Evolutionary conservation across 2,113 vertebrate species (phyloP).

Genomic region (Grantiella picta): DNA sequence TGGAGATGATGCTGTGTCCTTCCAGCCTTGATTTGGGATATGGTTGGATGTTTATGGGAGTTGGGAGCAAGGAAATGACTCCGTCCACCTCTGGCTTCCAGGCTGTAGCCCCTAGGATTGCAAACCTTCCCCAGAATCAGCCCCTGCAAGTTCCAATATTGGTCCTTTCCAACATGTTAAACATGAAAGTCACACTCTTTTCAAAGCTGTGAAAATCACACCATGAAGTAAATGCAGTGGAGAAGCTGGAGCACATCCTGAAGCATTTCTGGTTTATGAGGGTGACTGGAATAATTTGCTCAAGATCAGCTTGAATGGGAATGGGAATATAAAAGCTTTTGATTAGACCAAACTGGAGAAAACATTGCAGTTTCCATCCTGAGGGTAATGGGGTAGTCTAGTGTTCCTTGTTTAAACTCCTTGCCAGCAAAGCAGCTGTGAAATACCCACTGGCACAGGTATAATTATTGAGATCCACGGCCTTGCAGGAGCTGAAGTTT

Average conservation of each 20-base stretch:
- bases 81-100: not conserved
- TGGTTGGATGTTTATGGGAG: not conserved
- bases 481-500: not conserved
- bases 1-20: not conserved
- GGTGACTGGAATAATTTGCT: not conserved
- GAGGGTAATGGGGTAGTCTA: not conserved
- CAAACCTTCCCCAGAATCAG: not conserved
- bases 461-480: not conserved
- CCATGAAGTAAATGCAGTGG: not conserved
- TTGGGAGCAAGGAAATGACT: not conserved
- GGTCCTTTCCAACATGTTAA: not conserved
- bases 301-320: not conserved
- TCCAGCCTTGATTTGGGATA: not conserved
- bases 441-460: not conserved
- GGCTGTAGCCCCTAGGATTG: not conserved
- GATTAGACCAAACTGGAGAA: not conserved
- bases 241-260: not conserved
- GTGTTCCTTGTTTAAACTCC: not conserved
- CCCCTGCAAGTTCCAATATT: not conserved
- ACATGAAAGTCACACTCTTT: not conserved
- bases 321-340: not conserved
- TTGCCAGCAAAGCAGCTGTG: not conserved
- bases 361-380: not conserved
- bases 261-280: not conserved
- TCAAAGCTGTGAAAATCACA: not conserved